phyloP scores from a whole-genome alignment of 2,888 invertebrate species.

The Fissipunctia ypsillon region DNA sequence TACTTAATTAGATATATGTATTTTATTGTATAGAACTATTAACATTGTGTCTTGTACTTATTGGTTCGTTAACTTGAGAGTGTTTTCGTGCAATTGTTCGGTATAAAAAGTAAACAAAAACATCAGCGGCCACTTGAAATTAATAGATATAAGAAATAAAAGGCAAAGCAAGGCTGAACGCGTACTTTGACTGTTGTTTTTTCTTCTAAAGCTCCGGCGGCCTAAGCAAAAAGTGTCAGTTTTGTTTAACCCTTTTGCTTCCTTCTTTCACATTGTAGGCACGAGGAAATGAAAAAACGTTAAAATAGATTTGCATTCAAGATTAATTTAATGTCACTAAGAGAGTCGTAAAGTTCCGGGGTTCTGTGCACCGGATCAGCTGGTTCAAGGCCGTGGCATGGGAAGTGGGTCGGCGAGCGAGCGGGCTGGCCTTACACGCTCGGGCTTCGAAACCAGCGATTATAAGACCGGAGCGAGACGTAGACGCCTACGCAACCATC shows the following conservation, averaged over 20 bases:
- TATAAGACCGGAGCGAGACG: slow-evolving; percentile 1
- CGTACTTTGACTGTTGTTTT: slow-evolving; percentile 22
- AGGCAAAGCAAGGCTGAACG: slow-evolving; percentile 44
- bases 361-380: slow-evolving; percentile 55
- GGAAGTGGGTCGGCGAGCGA: slow-evolving; percentile 63
- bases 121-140: slow-evolving; percentile 18
- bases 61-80: slow-evolving; percentile 15
- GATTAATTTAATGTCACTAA: slow-evolving; percentile 12
- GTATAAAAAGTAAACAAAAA: slow-evolving; percentile 37
- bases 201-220: slow-evolving; percentile 11
- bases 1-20: slow-evolving; percentile 39
- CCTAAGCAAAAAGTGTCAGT: slow-evolving; percentile 23
- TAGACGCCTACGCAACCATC: slow-evolving; percentile 17
- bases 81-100: slow-evolving; percentile 35
- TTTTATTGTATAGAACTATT: slow-evolving; percentile 21
- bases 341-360: slow-evolving; percentile 54
- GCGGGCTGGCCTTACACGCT: slow-evolving; percentile 56
- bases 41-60: slow-evolving; percentile 12
- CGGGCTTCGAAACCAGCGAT: slow-evolving; percentile 51
- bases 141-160: slow-evolving; percentile 48
- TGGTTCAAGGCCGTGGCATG: slow-evolving; percentile 70
- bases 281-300: background rate
- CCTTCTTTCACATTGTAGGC: slow-evolving; percentile 4
- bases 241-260: slow-evolving; percentile 43
- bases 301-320: slow-evolving; percentile 16